These are phyloP conservation scores for Plestiodon gilberti DNA, from an alignment of 2,113 vertebrate species.

Conservation along the genomic window DNA sequence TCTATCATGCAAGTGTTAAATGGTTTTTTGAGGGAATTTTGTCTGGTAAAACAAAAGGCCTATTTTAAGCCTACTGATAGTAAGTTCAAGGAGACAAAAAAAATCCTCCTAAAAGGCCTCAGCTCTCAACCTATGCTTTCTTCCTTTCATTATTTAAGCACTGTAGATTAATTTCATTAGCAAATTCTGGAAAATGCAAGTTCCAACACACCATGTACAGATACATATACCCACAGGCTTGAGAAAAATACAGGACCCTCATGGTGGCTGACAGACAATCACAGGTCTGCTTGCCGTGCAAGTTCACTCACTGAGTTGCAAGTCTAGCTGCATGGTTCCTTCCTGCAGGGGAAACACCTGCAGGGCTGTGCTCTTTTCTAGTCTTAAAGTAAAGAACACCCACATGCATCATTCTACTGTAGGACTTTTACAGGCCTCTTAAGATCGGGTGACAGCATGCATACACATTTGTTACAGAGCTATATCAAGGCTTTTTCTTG, in stretches of 20 bases:
- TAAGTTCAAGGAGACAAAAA: conserved; percentile 62
- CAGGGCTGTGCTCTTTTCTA: background rate
- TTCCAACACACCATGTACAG: background rate
- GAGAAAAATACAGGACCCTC: background rate
- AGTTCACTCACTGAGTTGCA: background rate
- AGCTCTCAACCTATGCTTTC: conserved; percentile 56
- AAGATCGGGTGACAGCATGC: background rate
- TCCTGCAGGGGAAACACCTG: conserved; percentile 4
- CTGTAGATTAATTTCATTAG: background rate
- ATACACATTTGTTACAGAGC: background rate
- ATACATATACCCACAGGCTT: background rate
- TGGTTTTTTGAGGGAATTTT: conserved; percentile 48
- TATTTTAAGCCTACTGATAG: conserved; percentile 47
- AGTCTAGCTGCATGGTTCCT: background rate
- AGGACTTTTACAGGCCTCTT: background rate
- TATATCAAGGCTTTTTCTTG: no score
- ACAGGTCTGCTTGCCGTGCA: background rate
- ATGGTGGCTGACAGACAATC: background rate
- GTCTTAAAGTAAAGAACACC: background rate
- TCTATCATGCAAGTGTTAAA: background rate
- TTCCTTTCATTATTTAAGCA: conserved; percentile 35
- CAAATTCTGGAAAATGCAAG: background rate
- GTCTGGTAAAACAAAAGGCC: conserved; percentile 57
- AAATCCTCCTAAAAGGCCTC: conserved; percentile 45
- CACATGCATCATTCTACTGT: background rate